Conservation (phyloP, 2,113 vertebrate species). For the Corapipo altera region DNA sequence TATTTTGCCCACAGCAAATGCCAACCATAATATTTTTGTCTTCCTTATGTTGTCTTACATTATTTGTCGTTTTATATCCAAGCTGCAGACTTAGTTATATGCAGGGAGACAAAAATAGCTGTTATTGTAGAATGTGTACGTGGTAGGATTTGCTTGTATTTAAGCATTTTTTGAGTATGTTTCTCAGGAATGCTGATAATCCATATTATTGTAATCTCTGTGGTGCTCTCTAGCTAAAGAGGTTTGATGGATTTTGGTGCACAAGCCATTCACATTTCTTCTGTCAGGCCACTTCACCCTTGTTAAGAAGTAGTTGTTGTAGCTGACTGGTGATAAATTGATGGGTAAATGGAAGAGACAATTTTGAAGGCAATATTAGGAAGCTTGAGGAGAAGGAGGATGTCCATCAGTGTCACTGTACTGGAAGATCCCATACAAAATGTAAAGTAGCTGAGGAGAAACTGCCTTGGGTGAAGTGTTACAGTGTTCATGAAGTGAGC, state of each 20-base stretch:
- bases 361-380: background rate
- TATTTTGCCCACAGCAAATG: constrained; percentile 4
- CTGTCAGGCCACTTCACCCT: background rate
- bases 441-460: background rate
- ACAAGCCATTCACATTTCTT: background rate
- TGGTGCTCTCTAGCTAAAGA: background rate
- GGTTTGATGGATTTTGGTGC: background rate
- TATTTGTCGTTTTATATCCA: background rate
- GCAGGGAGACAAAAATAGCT: background rate
- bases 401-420: background rate
- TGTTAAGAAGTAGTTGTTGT: background rate
- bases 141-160: background rate
- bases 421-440: background rate
- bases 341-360: background rate
- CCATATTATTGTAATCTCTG: background rate
- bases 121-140: background rate
- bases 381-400: background rate
- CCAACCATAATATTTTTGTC: constrained; percentile 14
- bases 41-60: constrained; percentile 5
- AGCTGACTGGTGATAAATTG: background rate
- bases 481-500: background rate
- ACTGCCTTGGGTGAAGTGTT: background rate
- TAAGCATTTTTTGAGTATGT: background rate
- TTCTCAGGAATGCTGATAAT: background rate
- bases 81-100: background rate